Evolutionary conservation across 2,888 invertebrate genomes (phyloP).

Genomic region (Pandemis heparana): DNA sequence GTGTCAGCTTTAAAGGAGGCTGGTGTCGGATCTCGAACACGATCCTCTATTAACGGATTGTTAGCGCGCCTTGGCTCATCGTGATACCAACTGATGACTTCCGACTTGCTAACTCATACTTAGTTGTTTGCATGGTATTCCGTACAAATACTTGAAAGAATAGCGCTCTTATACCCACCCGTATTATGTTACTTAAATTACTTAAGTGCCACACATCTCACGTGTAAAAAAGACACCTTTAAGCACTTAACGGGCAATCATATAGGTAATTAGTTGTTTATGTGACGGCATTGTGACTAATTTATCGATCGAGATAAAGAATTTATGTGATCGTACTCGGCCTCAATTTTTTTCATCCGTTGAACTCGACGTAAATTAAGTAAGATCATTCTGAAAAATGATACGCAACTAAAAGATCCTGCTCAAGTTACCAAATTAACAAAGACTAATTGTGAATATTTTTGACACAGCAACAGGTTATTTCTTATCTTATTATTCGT

Average conservation of each 20-base stretch:
- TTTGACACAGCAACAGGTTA: constrained; percentile 25
- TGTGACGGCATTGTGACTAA: background rate
- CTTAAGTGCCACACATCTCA: background rate
- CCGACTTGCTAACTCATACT: constrained; percentile 64
- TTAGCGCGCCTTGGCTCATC: constrained; percentile 75
- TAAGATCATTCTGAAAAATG: background rate
- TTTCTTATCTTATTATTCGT: constrained; percentile 37
- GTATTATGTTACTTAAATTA: background rate
- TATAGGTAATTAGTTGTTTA: background rate
- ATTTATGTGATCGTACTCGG: background rate
- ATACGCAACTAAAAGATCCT: background rate
- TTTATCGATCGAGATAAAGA: background rate
- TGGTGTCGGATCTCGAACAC: constrained; percentile 71
- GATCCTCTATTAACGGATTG: constrained; percentile 79
- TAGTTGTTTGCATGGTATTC: constrained; percentile 38
- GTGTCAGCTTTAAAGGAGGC: constrained; percentile 60
- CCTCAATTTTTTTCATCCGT: background rate
- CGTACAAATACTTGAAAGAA: background rate
- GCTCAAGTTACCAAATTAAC: constrained; percentile 3
- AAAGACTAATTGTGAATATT: constrained; percentile 13
- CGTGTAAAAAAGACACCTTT: constrained; percentile 3
- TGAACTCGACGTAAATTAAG: background rate
- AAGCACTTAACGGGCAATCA: background rate
- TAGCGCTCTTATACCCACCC: background rate
- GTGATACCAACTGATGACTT: constrained; percentile 79